phyloP scores from a whole-genome alignment of 2,797 vertebrate genomes.

The Molossus molossus region DNA sequence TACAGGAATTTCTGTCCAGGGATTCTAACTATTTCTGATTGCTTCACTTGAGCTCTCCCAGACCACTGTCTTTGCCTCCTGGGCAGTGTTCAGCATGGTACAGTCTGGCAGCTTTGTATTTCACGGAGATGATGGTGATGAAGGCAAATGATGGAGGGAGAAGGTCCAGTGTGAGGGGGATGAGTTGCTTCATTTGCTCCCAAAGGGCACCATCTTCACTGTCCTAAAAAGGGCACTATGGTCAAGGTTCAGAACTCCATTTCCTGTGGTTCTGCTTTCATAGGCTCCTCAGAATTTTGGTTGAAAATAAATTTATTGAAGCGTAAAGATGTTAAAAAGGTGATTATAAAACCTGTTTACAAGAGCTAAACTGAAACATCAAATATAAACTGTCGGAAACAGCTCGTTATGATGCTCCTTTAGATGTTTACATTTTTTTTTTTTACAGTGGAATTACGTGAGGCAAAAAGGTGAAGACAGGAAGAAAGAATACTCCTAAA shows the following conservation, averaged over 20 bases:
- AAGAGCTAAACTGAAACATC: slow-evolving; percentile 45
- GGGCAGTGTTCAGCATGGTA: not conserved
- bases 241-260: slow-evolving; percentile 60
- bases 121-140: not conserved
- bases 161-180: slow-evolving; percentile 31
- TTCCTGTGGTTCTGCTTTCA: slow-evolving; percentile 77
- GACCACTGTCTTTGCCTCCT: not conserved
- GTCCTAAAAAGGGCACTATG: not conserved
- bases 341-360: slow-evolving; percentile 72
- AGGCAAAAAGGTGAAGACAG: slow-evolving; percentile 1
- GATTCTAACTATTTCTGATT: slow-evolving; percentile 26
- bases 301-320: slow-evolving; percentile 79
- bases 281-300: slow-evolving; percentile 15
- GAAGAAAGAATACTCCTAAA: slow-evolving; percentile 32
- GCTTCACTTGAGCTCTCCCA: slow-evolving; percentile 51
- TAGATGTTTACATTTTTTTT: slow-evolving; percentile 43
- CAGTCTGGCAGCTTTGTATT: not conserved
- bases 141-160: slow-evolving; percentile 5
- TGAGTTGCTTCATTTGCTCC: not conserved
- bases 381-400: not conserved
- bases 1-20: slow-evolving; percentile 36
- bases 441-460: slow-evolving; percentile 40
- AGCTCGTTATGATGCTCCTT: slow-evolving; percentile 31
- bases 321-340: slow-evolving; percentile 72
- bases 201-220: not conserved